Conservation (phyloP, 2,888 invertebrate genomes). For the Pseudococcus jackbeardsleyi region DNA sequence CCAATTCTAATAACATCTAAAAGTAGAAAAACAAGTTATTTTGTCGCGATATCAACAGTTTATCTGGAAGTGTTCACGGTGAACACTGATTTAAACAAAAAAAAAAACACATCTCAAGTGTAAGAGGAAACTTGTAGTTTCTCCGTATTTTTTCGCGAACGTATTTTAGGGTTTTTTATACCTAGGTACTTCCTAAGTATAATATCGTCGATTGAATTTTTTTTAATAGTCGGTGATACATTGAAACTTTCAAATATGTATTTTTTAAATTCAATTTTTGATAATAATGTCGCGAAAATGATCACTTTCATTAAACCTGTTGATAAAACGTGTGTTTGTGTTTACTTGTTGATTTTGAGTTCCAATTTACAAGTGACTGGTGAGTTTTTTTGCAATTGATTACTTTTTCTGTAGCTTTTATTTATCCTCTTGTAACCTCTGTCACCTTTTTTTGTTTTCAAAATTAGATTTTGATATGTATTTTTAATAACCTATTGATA, state of each 20-base stretch:
- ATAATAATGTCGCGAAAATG: background rate
- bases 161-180: background rate
- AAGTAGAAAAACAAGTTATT: conserved; percentile 19
- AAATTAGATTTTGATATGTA: background rate
- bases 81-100: background rate
- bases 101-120: background rate
- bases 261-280: background rate
- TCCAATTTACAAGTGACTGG: background rate
- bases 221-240: background rate
- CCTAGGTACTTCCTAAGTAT: background rate
- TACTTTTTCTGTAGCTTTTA: background rate
- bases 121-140: background rate
- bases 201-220: background rate
- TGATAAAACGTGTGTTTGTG: background rate
- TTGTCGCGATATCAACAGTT: background rate
- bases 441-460: background rate
- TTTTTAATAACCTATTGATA: too few species aligned
- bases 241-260: background rate
- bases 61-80: background rate
- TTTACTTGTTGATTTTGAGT: background rate
- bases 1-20: background rate
- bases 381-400: background rate
- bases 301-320: background rate
- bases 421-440: background rate
- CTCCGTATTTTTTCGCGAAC: background rate